A percentile compares a stretch with the other conserved stretches of the same genome.
phyloP scores from a whole-genome alignment of 2,797 vertebrate genomes.

The Selene dorsalis region DNA sequence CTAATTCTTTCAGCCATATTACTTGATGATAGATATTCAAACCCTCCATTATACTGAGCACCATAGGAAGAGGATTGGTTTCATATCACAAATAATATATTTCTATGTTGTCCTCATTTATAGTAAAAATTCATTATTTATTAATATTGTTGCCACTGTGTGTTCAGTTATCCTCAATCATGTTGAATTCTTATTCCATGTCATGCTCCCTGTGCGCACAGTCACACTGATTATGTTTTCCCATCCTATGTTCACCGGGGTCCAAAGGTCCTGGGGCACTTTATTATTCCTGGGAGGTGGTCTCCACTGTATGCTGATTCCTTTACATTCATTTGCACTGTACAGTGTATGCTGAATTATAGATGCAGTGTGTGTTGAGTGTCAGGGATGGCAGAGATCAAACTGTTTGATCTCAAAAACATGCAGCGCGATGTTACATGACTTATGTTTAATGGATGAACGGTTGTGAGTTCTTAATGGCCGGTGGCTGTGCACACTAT shows the following conservation, averaged over 20 bases:
- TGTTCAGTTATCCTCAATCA: not conserved
- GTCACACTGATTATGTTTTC: not conserved
- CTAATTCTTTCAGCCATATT: not conserved
- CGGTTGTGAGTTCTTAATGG: constrained; percentile 34
- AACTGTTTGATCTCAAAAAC: not conserved
- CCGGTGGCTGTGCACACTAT: constrained; percentile 17
- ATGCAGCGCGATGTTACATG: constrained; percentile 18
- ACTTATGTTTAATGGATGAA: constrained; percentile 67
- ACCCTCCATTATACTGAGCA: constrained; percentile 25
- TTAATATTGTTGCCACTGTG: not conserved
- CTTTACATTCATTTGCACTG: not conserved
- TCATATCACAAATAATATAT: not conserved
- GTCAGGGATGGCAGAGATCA: constrained; percentile 44
- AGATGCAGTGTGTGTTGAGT: constrained; percentile 33
- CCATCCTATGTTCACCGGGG: not conserved
- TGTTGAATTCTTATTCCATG: not conserved
- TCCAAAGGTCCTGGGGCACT: not conserved
- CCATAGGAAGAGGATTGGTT: constrained; percentile 27
- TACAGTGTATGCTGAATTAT: constrained; percentile 41
- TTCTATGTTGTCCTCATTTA: not conserved
- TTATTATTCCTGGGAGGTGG: not conserved
- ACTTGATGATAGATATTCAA: constrained; percentile 30
- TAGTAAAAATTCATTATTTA: not conserved
- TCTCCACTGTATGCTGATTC: not conserved
- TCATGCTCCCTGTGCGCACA: not conserved